Evolutionary conservation across 2,888 invertebrate genomes (phyloP).

Genomic region (Drosophila maculinotata): DNA sequence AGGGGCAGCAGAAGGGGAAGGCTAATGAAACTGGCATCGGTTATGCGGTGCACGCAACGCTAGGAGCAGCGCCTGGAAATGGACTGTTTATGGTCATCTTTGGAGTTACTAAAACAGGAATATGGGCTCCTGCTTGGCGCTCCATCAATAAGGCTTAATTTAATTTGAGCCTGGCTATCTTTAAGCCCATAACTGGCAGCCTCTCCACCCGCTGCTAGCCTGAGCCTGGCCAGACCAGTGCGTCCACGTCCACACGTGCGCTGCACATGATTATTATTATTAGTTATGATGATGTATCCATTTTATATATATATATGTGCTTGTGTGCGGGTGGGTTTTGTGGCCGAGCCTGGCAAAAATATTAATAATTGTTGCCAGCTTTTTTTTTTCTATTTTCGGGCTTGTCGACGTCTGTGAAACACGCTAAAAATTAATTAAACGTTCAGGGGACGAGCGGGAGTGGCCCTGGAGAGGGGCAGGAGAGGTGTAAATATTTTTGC

Average conservation of each 20-base stretch:
- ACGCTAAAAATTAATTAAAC: slow-evolving; percentile 81
- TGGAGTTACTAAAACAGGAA: slow-evolving; percentile 42
- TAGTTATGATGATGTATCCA: slow-evolving; percentile 77
- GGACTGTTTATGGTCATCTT: slow-evolving; percentile 47
- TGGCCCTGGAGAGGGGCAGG: slow-evolving; percentile 7
- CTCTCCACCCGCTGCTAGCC: not conserved
- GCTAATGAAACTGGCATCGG: slow-evolving; percentile 69
- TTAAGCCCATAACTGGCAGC: slow-evolving; percentile 43
- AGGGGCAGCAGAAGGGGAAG: not conserved
- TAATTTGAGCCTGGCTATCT: slow-evolving; percentile 72
- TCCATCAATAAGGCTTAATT: slow-evolving; percentile 81
- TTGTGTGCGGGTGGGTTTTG: slow-evolving; percentile 19
- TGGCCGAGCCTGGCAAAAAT: slow-evolving; percentile 64
- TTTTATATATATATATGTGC: slow-evolving; percentile 43
- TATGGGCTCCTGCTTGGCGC: slow-evolving; percentile 22
- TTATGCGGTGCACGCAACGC: slow-evolving; percentile 68
- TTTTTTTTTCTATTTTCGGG: slow-evolving; percentile 56
- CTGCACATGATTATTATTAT: slow-evolving; percentile 76
- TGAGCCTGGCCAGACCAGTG: slow-evolving; percentile 6
- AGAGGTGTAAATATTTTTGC: slow-evolving; percentile 65
- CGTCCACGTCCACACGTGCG: slow-evolving; percentile 56
- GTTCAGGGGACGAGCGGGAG: slow-evolving; percentile 50
- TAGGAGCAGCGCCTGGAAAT: not conserved
- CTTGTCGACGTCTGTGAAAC: slow-evolving; percentile 65
- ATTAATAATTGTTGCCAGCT: slow-evolving; percentile 75